Percentiles rank a stretch among this genome's conserved stretches.
phyloP scores from a whole-genome alignment of 2,888 invertebrate genomes.

The Opisthograptis luteolata region DNA sequence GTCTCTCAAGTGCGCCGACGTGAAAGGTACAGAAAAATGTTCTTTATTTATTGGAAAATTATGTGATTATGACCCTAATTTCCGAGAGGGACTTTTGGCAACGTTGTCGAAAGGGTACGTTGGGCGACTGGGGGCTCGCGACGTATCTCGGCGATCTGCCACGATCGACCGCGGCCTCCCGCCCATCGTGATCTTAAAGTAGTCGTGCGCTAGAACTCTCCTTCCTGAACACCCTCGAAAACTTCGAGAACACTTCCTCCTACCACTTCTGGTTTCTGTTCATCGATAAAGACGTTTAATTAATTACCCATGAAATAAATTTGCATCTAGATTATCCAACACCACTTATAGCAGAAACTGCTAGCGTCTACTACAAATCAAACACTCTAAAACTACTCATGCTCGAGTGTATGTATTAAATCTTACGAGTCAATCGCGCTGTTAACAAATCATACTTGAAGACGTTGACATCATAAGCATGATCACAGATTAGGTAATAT shows the following conservation, averaged over 20 bases:
- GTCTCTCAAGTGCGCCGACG: slow-evolving; percentile 48
- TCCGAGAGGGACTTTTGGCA: slow-evolving; percentile 28
- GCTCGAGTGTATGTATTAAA: slow-evolving; percentile 40
- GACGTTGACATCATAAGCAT: slow-evolving; percentile 41
- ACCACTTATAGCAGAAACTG: slow-evolving; percentile 21
- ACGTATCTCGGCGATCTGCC: slow-evolving; percentile 71
- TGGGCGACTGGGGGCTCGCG: slow-evolving; percentile 53
- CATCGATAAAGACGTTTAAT: slow-evolving; percentile 7
- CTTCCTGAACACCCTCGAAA: slow-evolving; percentile 16
- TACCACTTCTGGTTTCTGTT: slow-evolving; percentile 5
- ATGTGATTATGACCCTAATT: slow-evolving; percentile 31
- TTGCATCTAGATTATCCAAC: slow-evolving; percentile 6
- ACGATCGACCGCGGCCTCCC: slow-evolving; percentile 57
- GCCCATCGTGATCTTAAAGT: slow-evolving; percentile 60
- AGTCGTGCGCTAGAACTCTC: slow-evolving; percentile 44
- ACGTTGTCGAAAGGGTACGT: slow-evolving; percentile 30
- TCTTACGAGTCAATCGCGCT: slow-evolving; percentile 39
- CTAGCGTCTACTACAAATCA: slow-evolving; percentile 30
- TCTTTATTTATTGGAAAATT: slow-evolving; percentile 36
- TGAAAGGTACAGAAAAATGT: slow-evolving; percentile 42
- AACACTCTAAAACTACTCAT: slow-evolving; percentile 36
- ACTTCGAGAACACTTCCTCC: slow-evolving; percentile 7
- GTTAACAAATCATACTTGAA: slow-evolving; percentile 43
- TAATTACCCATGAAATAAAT: slow-evolving; percentile 9
- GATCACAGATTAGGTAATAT: slow-evolving; percentile 15